Evolutionary conservation across 2,113 vertebrate species (phyloP), one percentile per base, ranked within the genome.

Genomic region (Tapirus terrestris): DNA sequence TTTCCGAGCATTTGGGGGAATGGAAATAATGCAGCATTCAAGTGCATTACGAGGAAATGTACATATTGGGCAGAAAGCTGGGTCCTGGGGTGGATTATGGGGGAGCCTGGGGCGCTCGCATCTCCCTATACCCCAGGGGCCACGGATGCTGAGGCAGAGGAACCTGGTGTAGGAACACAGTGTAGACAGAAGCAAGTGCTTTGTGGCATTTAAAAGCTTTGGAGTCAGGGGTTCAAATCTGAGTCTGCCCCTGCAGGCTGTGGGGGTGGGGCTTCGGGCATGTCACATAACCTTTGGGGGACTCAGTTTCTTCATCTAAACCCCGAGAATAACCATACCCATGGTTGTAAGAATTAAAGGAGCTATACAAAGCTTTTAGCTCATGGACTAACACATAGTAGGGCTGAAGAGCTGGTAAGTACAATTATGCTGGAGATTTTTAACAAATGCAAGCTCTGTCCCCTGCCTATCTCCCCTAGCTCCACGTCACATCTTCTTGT

Each of bases 1-100:
- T 91, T 97, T 94, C 96, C 2, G 12, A 83, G 96, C 90, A 43
- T 21, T 51, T n/a, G 51, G n/a, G 33, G 27, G 61, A 16, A 82
- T 65, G 27, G 27, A 81, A 92, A 85, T 61, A 17, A 70, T 2
- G 63, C 51, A 56, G 43, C 27, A 36, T 87, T 88, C 63, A 89
- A 60, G 21, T 8, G n/a, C 21, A 5, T 58, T 48, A 29, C 0
- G 1, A 82, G 73, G 75, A 72, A 20, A 27, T 67, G 6, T 8
- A 3, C 4, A 13, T 2, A 17, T 16, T 8, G 3, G 29, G 63
- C 48, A 45, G 75, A 68, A 67, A 70, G 82, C 23, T 36, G 14
- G 18, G 51, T 25, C 21, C 18, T 13, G 63, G 17, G 23, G 29
- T 18, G 61, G 11, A 27, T 17, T 9, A 25, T 5, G 43, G 39